A percentile compares a stretch with the other conserved stretches of the same genome.
Conservation (phyloP, 2,797 vertebrate species). For the Cephalopachus bancanus region DNA sequence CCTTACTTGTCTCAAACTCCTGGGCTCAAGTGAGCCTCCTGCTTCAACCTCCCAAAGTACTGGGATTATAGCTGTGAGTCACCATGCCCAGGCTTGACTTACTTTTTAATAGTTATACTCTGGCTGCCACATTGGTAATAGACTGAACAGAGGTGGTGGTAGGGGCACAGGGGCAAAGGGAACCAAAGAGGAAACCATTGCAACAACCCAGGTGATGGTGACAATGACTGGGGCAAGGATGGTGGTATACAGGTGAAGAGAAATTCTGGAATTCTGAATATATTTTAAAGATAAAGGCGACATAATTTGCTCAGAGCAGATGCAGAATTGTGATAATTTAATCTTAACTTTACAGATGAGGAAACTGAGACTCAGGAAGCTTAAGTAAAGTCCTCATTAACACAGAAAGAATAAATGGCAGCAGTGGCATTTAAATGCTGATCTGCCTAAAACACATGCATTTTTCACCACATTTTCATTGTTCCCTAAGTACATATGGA, state of each 20-base stretch:
- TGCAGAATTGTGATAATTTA: not conserved
- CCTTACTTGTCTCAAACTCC: too few species aligned
- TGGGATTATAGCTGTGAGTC: too few species aligned
- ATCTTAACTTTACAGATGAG: not conserved
- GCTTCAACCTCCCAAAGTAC: too few species aligned
- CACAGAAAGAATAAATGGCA: not conserved
- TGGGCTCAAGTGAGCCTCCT: too few species aligned
- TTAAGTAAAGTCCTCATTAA: not conserved
- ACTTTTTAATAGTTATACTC: not conserved
- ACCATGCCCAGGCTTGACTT: not conserved
- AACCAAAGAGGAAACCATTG: not conserved
- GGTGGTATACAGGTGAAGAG: not conserved
- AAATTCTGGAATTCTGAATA: too few species aligned
- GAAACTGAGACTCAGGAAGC: not conserved
- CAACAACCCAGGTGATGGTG: not conserved
- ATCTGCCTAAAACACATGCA: slow-evolving; percentile 11
- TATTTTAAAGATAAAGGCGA: not conserved
- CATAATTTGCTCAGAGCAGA: not conserved
- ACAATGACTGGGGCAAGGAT: too few species aligned
- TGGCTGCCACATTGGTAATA: not conserved
- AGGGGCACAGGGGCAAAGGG: not conserved
- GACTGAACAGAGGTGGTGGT: not conserved
- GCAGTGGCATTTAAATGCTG: slow-evolving; percentile 6
- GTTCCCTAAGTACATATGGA: slow-evolving; percentile 11
- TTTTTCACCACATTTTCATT: slow-evolving; percentile 66